Percentiles rank a stretch among this genome's conserved stretches.
These are phyloP conservation scores for Noctuana brunneofusca DNA, from an alignment of 2,888 invertebrate genomes.

Conservation along the genomic window DNA sequence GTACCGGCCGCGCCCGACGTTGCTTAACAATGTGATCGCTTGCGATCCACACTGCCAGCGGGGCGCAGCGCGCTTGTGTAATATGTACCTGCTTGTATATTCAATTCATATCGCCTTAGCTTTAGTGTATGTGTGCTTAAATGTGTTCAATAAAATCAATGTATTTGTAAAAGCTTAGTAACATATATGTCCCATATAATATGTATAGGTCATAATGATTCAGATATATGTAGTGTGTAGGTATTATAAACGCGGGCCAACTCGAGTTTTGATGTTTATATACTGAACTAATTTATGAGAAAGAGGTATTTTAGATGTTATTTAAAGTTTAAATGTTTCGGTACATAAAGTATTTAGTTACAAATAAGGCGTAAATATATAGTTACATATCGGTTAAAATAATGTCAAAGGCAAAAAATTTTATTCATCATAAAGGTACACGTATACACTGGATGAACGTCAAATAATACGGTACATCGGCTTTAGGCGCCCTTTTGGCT, in stretches of 20 bases:
- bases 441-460: too few relatives aligned
- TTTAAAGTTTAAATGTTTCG: background rate
- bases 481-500: too few relatives aligned
- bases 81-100: background rate
- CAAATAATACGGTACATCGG: too few relatives aligned
- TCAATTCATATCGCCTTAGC: constrained; percentile 6
- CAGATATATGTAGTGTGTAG: constrained; percentile 3
- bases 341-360: background rate
- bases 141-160: background rate
- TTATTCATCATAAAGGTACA: too few relatives aligned
- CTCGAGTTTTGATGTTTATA: constrained; percentile 2
- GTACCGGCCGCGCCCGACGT: too few relatives aligned
- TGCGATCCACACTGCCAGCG: too few relatives aligned
- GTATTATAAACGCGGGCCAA: constrained; percentile 9
- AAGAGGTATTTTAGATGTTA: background rate
- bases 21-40: too few relatives aligned
- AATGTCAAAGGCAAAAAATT: too few relatives aligned
- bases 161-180: background rate
- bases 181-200: background rate
- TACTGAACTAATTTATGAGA: background rate
- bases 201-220: background rate
- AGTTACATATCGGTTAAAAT: too few relatives aligned
- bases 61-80: too few relatives aligned
- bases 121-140: constrained; percentile 1
- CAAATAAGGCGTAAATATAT: background rate